Evolutionary conservation across 1,140 invertebrate species (phyloP), one percentile per base, ranked within the genome.

Genomic region (Reticulitermes speratus): DNA sequence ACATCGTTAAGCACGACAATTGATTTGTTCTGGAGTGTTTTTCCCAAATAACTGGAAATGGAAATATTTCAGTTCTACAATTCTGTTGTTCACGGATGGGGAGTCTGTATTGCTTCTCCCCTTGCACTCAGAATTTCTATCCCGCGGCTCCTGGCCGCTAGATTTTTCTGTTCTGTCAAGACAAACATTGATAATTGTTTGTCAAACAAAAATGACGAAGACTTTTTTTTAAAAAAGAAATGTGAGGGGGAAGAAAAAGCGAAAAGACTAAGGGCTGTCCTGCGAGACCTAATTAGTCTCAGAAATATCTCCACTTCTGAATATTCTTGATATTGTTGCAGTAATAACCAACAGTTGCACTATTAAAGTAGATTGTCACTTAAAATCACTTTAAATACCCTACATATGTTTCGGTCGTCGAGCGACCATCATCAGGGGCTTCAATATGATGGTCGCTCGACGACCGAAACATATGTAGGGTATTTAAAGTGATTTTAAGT

Each of bases 151-250:
- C 12, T 16, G 65, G 9, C 65, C 65, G 65, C 65, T 75, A 30
- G 25, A 75, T 75, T n/a, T 75, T 75, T 25, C 65, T 30, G 65
- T 75, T 75, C 65, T 75, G 65, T 75, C 65, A 75, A 75, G 65
- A 30, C 65, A 75, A 75, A 75, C 65, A 75, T 16, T 75, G 65
- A 75, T 75, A 75, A 75, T 75, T 75, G 65, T 25, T 75, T 75
- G 65, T 75, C 65, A 75, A 75, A 75, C 65, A 75, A 69, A 69
- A 69, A 69, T 69, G 65, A 69, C 65, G 65, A 30, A 7, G 14
- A 30, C 65, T 75, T 75, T 25, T 30, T 75, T 65, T 75, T 69
- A 69, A 25, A 69, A 75, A 75, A n/a, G 19, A 7, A 19, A 23
- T 12, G 8, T 7, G 59, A 19, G 25, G 59, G 59, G 25, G 59